Base-by-base conservation (phyloP, 2,888 invertebrate species). In the Plagiodera versicolora region DNA sequence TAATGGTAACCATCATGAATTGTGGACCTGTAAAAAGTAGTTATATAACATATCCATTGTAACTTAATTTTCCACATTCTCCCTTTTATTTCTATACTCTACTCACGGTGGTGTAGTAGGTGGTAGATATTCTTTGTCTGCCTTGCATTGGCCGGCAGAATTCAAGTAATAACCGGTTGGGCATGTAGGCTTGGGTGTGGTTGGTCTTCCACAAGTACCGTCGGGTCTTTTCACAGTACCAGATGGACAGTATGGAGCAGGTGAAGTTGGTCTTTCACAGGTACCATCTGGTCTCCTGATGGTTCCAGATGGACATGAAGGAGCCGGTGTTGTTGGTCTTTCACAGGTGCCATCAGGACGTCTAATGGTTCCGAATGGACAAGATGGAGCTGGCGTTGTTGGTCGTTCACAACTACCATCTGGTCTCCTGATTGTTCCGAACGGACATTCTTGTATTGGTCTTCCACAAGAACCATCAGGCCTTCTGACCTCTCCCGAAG, bases 1-100 rank as follows among this genome's bases (percentile, higher is more conserved):
- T 75, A 76, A 32, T 58, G 58, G 63, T 74, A 75, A 46, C 66
- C 66, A 57, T 57, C 65, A 16, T 58, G 52, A 14, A 58, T 62
- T 10, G 54, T 50, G 24, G 66, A 65, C 60, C 66, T 67, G 64
- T 65, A 67, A 63, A 67, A 63, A 62, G 56, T 62, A 2, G 32
- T 32, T 32, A 32, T 32, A 32, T 10, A 10, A 6, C 56, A 52
- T 11, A 60, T 56, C n/a, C 58, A 59, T 3, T 58, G 61, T 24
- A 52, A 28, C 28, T 28, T 28, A 4, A 28, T 6, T 8, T 8
- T 8, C 28, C 28, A 28, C 4, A 28, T 6, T 8, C 28, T 28
- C 28, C 28, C 8, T n/a, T n/a, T n/a, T n/a, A n/a, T n/a, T n/a
- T n/a, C n/a, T n/a, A n/a, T n/a, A n/a, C n/a, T n/a, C n/a, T n/a